Base-by-base conservation (phyloP, 1,140 invertebrate species). In the Metaphire vulgaris region DNA sequence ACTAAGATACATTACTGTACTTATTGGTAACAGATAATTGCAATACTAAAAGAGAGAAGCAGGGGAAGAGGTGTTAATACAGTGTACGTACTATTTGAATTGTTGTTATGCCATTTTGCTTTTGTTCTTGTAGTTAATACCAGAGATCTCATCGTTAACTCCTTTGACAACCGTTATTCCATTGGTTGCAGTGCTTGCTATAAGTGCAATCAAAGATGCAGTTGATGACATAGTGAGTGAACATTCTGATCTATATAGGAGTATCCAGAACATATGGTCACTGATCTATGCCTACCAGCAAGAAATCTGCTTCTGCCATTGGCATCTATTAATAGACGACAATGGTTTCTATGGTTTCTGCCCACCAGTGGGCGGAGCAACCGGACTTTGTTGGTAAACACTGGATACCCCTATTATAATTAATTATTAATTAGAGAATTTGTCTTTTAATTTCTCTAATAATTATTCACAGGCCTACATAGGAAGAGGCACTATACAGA, bases 121-220 rank as follows among this genome's bases (percentile, higher is more conserved):
- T 12, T 6, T 56, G 41, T 56, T 56, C 6, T 56, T 56, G 41
- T 56, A 99, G 90, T 88, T 98, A 83, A 98, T 99, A 83, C 96
- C 96, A 80, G 92, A 93, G 81, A 99, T 99, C 85, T 97, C 96
- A 70, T 98, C 96, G 80, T 89, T 99, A 79, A 98, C 96, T 69
- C 96, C 96, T 56, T 92, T 98, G 83, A 98, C 97, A 74, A 99
- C 97, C 77, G 92, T 95, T 72, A 93, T 99, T 85, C 97, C 97
- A 77, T 90, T 99, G 79, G 93, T 98, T 80, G 93, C 95, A 78
- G 97, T 99, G 79, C 89, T 99, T 64, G 91, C 91, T 30, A 90
- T 99, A 80, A 98, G 96, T 81, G 96, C 96, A 78, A 90, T 96
- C 80, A 99, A 99, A 89, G 97, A 99, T 90, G 96, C 94, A 82